Conservation (phyloP, 2,797 vertebrate species). For the Esox masquinongy region DNA sequence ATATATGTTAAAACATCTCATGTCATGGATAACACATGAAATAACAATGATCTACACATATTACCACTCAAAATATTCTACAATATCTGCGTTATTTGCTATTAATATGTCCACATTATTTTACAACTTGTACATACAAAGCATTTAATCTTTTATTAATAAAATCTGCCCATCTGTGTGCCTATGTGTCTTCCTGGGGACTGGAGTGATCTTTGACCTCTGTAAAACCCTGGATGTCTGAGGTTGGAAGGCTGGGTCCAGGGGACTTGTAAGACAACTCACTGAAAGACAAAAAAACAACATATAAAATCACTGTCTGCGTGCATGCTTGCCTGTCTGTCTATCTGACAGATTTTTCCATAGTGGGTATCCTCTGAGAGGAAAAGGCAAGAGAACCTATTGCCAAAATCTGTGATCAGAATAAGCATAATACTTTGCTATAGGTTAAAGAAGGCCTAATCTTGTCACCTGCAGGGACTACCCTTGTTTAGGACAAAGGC, state of each 20-base stretch:
- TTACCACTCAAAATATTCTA: neutral
- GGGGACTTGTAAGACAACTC: conserved; percentile 61
- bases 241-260: conserved; percentile 33
- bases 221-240: conserved; percentile 45
- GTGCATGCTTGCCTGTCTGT: neutral
- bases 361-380: too few relatives aligned
- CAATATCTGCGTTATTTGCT: neutral
- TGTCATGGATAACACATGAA: neutral
- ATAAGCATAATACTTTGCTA: too few relatives aligned
- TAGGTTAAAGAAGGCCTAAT: too few relatives aligned
- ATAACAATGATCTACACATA: neutral
- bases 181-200: conserved; percentile 72
- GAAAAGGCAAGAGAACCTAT: too few relatives aligned
- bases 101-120: neutral
- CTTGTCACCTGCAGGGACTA: too few relatives aligned
- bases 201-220: conserved; percentile 67
- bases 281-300: conserved; percentile 55
- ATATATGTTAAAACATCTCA: too few relatives aligned
- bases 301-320: neutral
- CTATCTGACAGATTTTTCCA: neutral
- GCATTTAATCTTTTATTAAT: neutral
- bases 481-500: too few relatives aligned
- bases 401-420: neutral
- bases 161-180: conserved; percentile 13
- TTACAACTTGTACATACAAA: neutral